These are phyloP conservation scores for Lerema accius DNA, from an alignment of 1,140 invertebrate species.

Conservation along the genomic window DNA sequence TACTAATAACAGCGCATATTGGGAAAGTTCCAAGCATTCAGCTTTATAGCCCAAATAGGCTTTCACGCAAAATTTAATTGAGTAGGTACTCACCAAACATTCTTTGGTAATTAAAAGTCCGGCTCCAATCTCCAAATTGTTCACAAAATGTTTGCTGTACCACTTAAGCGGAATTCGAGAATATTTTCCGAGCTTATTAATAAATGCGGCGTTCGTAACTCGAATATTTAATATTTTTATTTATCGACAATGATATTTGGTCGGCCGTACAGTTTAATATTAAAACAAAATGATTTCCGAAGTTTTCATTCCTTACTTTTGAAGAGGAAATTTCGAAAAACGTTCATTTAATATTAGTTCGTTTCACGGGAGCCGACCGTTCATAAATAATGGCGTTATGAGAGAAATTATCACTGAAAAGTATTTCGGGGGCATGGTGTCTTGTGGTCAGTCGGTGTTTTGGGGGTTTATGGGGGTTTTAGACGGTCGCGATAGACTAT, in stretches of 20 bases:
- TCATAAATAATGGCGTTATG: conserved; percentile 58
- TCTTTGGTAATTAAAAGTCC: conserved; percentile 17
- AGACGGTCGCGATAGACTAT: conserved; percentile 39
- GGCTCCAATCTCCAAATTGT: conserved; percentile 7
- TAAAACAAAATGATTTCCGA: not conserved
- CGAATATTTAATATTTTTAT: not conserved
- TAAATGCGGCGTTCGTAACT: not conserved
- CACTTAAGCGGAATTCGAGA: conserved; percentile 14
- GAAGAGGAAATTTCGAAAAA: not conserved
- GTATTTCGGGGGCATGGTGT: conserved; percentile 27
- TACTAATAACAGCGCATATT: too few species aligned
- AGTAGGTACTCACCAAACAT: conserved; percentile 21
- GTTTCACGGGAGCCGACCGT: conserved; percentile 38
- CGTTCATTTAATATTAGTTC: conserved; percentile 23
- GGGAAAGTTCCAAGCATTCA: too few species aligned
- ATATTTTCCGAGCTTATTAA: conserved; percentile 9
- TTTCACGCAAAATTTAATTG: conserved; percentile 1
- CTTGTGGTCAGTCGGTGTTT: not conserved
- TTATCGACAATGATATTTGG: not conserved
- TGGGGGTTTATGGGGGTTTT: not conserved
- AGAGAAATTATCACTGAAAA: conserved; percentile 66
- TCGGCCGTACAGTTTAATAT: not conserved
- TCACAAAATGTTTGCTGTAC: conserved; percentile 18
- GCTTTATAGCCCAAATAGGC: not conserved
- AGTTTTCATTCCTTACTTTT: conserved; percentile 4